These are phyloP conservation scores for Hoplodrina blanda DNA, from an alignment of 2,888 invertebrate species.

Conservation along the genomic window DNA sequence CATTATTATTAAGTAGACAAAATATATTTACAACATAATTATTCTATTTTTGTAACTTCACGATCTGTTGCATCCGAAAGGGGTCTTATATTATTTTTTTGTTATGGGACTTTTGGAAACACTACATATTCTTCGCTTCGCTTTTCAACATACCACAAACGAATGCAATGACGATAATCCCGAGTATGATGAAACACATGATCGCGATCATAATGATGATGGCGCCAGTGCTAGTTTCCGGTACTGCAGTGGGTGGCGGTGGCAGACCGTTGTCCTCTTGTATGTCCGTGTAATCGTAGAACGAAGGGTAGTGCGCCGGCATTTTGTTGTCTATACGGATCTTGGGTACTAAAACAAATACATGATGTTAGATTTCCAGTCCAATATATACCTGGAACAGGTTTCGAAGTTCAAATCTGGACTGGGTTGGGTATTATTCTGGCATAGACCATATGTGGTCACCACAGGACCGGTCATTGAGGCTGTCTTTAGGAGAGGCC, in stretches of 20 bases:
- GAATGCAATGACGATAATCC: constrained; percentile 64
- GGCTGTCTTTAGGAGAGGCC: no score
- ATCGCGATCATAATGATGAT: constrained; percentile 72
- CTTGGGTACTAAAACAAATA: constrained; percentile 76
- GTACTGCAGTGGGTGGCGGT: constrained; percentile 72
- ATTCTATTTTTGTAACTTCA: not conserved
- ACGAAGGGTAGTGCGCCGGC: constrained; percentile 82
- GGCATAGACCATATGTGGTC: no score
- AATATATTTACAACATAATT: no score
- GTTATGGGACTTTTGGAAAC: not conserved
- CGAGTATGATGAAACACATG: constrained; percentile 67
- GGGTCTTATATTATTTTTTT: not conserved
- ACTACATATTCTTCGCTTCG: not conserved
- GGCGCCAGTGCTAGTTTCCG: constrained; percentile 68
- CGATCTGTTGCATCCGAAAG: not conserved
- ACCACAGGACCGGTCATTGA: no score
- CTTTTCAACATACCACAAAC: constrained; percentile 70
- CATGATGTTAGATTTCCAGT: not conserved
- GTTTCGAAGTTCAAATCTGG: not conserved
- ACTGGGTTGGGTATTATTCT: no score
- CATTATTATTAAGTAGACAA: no score
- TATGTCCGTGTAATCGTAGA: constrained; percentile 82
- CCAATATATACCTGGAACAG: not conserved
- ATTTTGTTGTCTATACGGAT: constrained; percentile 75
- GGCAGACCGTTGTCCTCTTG: constrained; percentile 62